Percentiles rank a stretch among this genome's conserved stretches.
phyloP scores from a whole-genome alignment of 2,888 invertebrate genomes.

The Adelognathus sp. region DNA sequence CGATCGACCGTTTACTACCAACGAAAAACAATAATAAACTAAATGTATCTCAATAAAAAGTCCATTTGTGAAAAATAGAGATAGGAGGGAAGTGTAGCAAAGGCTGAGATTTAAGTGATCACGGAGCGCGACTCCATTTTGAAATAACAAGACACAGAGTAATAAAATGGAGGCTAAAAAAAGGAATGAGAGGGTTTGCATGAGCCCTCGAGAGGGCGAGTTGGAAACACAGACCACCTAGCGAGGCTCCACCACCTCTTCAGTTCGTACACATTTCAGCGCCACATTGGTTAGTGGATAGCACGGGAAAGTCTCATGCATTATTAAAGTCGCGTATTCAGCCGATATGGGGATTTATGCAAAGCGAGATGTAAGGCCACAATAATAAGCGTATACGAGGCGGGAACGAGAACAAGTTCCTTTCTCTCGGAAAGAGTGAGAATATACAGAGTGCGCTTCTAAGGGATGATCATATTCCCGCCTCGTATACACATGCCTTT shows the following conservation, averaged over 20 bases:
- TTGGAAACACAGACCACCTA: constrained; percentile 75
- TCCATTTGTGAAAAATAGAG: constrained; percentile 33
- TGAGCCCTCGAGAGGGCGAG: constrained; percentile 56
- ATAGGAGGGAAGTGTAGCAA: neutral
- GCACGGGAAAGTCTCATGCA: constrained; percentile 69
- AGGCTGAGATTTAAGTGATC: neutral
- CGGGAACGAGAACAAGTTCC: constrained; percentile 61
- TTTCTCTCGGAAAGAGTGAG: neutral
- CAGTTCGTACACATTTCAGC: constrained; percentile 82
- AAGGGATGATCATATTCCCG: constrained; percentile 36
- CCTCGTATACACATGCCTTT: constrained; percentile 26
- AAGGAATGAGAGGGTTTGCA: constrained; percentile 8
- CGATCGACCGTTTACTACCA: constrained; percentile 63
- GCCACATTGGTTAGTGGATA: constrained; percentile 75
- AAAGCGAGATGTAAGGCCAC: constrained; percentile 77
- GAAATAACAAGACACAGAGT: constrained; percentile 15
- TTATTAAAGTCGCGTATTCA: constrained; percentile 78
- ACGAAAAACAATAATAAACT: constrained; percentile 15
- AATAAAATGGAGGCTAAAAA: constrained; percentile 22
- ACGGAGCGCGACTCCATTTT: constrained; percentile 30
- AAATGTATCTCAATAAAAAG: constrained; percentile 37
- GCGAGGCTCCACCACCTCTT: constrained; percentile 77
- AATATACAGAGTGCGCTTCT: constrained; percentile 38
- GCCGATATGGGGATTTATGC: constrained; percentile 76
- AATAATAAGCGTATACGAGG: constrained; percentile 73